These are phyloP conservation scores for Caenorhabditis afra DNA, from an alignment of 2,888 invertebrate genomes.

Conservation along the genomic window DNA sequence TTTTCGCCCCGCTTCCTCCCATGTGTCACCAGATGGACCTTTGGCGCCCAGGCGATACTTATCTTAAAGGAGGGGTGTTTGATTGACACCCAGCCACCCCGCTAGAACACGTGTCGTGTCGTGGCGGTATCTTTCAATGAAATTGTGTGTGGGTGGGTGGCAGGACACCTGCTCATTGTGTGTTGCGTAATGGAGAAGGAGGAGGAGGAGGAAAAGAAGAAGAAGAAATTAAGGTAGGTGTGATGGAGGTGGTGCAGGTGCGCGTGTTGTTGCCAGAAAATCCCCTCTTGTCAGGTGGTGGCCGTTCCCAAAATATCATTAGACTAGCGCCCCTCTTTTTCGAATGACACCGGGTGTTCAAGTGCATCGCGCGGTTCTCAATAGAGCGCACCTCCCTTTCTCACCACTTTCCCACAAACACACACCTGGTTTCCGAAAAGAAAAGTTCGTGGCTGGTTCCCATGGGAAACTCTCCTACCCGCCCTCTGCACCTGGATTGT, in stretches of 20 bases:
- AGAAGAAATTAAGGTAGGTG: not conserved
- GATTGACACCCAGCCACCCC: not conserved
- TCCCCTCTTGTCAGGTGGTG: constrained; percentile 20
- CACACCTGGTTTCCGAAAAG: too few relatives aligned
- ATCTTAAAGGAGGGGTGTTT: not conserved
- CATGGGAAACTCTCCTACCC: too few relatives aligned
- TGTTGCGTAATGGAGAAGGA: constrained; percentile 7
- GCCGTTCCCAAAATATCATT: constrained; percentile 25
- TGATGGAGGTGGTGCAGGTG: constrained; percentile 3
- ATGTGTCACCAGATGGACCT: constrained; percentile 52
- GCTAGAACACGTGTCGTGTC: not conserved
- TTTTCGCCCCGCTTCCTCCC: not conserved
- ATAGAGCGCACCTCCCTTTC: not conserved
- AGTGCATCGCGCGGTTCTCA: not conserved
- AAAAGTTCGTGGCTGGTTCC: too few relatives aligned
- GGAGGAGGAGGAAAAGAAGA: not conserved
- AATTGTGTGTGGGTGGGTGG: not conserved
- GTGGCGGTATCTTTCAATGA: not conserved
- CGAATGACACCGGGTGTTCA: constrained; percentile 13
- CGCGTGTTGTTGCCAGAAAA: constrained; percentile 33
- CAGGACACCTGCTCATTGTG: constrained; percentile 25
- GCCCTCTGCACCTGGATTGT: too few relatives aligned
- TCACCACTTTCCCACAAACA: too few relatives aligned
- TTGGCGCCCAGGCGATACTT: constrained; percentile 2
- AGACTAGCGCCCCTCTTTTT: not conserved